Evolutionary conservation across 2,113 vertebrate genomes (phyloP).

Genomic region (Columbina picui): DNA sequence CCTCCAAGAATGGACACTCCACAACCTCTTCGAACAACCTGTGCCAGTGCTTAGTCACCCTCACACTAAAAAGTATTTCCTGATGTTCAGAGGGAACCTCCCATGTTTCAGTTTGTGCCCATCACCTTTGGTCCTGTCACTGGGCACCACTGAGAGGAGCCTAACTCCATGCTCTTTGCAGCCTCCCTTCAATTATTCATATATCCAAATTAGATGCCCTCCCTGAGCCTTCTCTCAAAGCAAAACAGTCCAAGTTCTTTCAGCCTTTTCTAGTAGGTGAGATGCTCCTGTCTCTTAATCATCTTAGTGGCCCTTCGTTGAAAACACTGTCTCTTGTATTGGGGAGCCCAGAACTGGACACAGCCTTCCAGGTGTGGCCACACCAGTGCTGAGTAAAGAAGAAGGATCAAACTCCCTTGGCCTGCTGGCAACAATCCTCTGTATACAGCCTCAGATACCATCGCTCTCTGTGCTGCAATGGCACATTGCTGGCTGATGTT

Average conservation of each 20-base stretch:
- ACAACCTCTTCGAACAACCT: background rate
- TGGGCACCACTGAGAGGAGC: background rate
- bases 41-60: background rate
- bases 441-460: background rate
- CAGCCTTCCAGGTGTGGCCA: too few species aligned
- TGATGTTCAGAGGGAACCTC: background rate
- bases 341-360: background rate
- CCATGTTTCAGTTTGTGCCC: background rate
- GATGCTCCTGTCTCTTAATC: background rate
- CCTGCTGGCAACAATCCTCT: background rate
- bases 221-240: background rate
- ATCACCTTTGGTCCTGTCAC: background rate
- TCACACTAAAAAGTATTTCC: background rate
- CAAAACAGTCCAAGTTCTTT: background rate
- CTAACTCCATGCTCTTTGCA: background rate
- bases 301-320: background rate
- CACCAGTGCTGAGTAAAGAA: background rate
- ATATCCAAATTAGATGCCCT: background rate
- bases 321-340: background rate
- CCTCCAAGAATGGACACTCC: background rate
- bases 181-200: background rate
- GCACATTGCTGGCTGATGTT: too few species aligned
- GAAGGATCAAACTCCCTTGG: background rate
- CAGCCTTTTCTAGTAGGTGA: background rate
- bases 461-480: background rate